phyloP scores from a whole-genome alignment of 2,888 invertebrate species.

The Cataglyphis altisquamis region DNA sequence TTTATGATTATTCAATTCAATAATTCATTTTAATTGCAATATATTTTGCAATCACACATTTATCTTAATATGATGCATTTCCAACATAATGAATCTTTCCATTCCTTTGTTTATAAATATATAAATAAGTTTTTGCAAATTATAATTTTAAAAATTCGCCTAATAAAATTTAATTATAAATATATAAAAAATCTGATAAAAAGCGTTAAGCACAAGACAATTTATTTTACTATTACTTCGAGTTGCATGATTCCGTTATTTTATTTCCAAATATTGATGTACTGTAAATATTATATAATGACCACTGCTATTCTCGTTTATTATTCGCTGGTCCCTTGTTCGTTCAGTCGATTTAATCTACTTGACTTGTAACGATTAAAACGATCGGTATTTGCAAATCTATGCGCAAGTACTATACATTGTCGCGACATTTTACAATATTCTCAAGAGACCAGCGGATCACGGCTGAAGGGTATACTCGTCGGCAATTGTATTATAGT shows the following conservation, averaged over 20 bases:
- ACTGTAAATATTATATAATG: not conserved
- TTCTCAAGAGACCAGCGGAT: conserved; percentile 9
- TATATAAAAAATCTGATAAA: too few relatives aligned
- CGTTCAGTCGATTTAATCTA: not conserved
- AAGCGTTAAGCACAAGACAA: not conserved
- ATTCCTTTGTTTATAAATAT: not conserved
- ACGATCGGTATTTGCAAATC: not conserved
- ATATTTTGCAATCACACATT: not conserved
- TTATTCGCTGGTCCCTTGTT: not conserved
- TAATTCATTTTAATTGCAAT: not conserved
- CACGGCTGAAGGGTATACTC: conserved; percentile 39
- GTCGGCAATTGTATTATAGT: conserved; percentile 33
- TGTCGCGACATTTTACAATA: not conserved
- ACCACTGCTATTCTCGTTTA: not conserved
- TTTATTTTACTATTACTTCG: not conserved
- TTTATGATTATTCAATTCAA: not conserved
- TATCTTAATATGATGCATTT: not conserved
- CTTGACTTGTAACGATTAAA: not conserved
- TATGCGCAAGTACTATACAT: not conserved
- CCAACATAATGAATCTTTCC: not conserved
- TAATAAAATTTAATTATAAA: too few relatives aligned
- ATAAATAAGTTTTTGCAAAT: not conserved
- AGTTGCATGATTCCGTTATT: not conserved
- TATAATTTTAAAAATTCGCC: too few relatives aligned
- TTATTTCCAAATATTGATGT: not conserved